Base-by-base conservation (phyloP, 2,888 invertebrate species). In the Tetramorium bicarinatum region DNA sequence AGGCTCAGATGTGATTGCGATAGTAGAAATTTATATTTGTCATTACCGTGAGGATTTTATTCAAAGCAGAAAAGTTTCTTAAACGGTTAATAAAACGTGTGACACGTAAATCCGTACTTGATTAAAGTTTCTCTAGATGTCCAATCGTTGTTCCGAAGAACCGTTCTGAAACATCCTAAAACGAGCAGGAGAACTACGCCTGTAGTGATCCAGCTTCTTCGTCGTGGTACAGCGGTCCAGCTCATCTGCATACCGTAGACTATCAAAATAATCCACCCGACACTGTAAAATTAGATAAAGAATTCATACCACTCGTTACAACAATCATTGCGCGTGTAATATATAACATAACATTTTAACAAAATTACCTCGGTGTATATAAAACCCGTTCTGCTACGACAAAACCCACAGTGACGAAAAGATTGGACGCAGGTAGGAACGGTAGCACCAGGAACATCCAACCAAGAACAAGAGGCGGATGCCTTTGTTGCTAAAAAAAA, bases 341-440 rank as follows among this genome's bases (percentile, higher is more conserved):
- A 47, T 25, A 29, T 11, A 11, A 49, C 3, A 29, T 11, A 11
- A 49, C 3, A 18, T 3, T 64, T 47, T 47, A 18, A n/a, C 3
- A n/a, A 44, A 34, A 91, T 95, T 95, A 97, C 97, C 97, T 97
- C 74, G 98, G 98, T 93, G 98, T 98, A 95, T 98, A 98, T 18
- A 98, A 96, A 49, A 98, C 97, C 89, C 98, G 96, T 95, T 99
- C 98, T 0, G 98, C 98, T 0, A 98, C 96, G 9, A 98, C 97
- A 92, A 98, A 98, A 47, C 98, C 98, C 4, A 97, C 97, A 0
- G 97, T 97, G 89, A 97, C 97, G 83, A 97, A 95, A 56, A 98
- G 95, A 94, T 98, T 98, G 84, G 98, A 97, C 0, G 98, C 98
- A 2, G 98, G 98, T 75, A 98, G 95, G 95, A 98, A 98, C 4